A percentile compares a stretch with the other conserved stretches of the same genome.
phyloP scores from a whole-genome alignment of 2,797 vertebrate species.

The Cynopterus sphinx region DNA sequence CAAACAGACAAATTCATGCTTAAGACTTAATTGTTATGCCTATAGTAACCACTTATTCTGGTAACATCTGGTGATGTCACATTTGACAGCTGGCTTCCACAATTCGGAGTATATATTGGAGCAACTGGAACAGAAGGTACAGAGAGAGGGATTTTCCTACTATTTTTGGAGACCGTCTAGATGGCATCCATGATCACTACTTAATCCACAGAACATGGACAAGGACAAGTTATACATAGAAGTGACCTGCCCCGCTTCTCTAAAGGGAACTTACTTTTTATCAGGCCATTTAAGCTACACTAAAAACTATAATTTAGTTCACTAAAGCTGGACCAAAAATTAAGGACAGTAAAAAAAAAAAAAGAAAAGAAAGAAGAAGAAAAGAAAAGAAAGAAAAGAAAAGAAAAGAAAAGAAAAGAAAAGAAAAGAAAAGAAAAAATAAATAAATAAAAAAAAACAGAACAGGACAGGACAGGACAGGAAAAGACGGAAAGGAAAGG shows the following conservation, averaged over 20 bases:
- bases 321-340: neutral
- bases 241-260: neutral
- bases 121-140: constrained; percentile 1
- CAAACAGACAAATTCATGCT: constrained; percentile 41
- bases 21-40: neutral
- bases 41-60: neutral
- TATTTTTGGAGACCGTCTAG: neutral
- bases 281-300: neutral
- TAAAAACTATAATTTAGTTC: neutral
- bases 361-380: no score
- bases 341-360: neutral
- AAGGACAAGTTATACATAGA: neutral
- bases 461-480: no score
- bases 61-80: constrained; percentile 9
- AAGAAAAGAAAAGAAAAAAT: no score
- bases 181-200: neutral
- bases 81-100: neutral
- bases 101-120: neutral
- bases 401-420: no score
- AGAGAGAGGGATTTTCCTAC: neutral
- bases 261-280: neutral
- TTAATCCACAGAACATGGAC: neutral
- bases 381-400: no score
- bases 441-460: no score
- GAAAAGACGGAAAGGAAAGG: no score